Conservation (phyloP, 1,140 invertebrate genomes). For the Bombus difficillimus region DNA sequence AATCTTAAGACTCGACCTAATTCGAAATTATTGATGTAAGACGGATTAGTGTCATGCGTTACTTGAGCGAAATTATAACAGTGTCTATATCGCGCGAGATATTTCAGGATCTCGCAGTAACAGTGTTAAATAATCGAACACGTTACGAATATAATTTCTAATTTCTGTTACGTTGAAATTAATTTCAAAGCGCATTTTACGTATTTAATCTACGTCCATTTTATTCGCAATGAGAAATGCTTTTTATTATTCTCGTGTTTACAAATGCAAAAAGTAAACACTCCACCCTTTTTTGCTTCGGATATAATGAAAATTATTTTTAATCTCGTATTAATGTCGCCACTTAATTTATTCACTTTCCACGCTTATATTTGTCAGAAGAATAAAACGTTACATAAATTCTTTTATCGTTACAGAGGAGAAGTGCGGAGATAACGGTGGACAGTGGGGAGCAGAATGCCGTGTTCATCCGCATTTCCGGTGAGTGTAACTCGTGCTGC, state of each 20-base stretch:
- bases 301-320: neutral
- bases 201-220: neutral
- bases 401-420: conserved; percentile 65
- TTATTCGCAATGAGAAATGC: too few species aligned
- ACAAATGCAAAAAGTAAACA: too few species aligned
- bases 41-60: neutral
- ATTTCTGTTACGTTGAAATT: too few species aligned
- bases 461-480: conserved; percentile 71
- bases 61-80: neutral
- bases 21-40: neutral
- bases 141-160: too few species aligned
- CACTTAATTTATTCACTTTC: neutral
- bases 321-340: neutral
- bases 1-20: neutral
- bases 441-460: conserved; percentile 70
- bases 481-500: conserved; percentile 54
- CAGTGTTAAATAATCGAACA: neutral
- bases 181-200: neutral
- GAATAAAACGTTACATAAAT: neutral
- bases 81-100: neutral
- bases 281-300: neutral
- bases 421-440: conserved; percentile 67
- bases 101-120: too few species aligned
- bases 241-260: neutral
- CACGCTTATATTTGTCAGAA: neutral